Base-by-base conservation (phyloP, 2,888 invertebrate species). In the Latrodectus elegans region DNA sequence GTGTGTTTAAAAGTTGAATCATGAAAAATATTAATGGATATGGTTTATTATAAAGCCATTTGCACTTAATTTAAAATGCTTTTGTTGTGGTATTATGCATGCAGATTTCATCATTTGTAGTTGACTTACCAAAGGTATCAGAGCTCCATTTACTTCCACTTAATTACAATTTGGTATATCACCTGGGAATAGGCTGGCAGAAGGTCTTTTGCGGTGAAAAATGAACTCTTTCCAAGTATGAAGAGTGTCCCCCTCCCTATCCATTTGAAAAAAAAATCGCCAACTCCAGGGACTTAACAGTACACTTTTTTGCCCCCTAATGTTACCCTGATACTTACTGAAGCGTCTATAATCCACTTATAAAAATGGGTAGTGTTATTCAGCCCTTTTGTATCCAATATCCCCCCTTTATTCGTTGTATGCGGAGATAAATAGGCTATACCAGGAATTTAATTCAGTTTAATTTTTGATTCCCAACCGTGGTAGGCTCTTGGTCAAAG, bases 281-380 rank as follows among this genome's bases (percentile, higher is more conserved):
- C 38, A 51, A 65, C 74, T 38, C 74, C 68, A 67, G 53, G 22
- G 67, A 68, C 26, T 22, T 68, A 60, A n/a, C 60, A 68, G 68
- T 68, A 52, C 51, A 55, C 65, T 38, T 26, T 38, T 12, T 49
- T 51, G 15, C 49, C 22, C 72, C 80, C 51, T 38, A 52, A 22
- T 52, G 71, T 38, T 38, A 52, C 49, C 83, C 64, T 38, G 53
- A 71, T 60, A 71, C 76, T 71, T 53, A 72, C 49, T 84, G 84
- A 73, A 78, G 84, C 84, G 71, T 84, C 72, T 22, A 67, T 84
- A 84, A 84, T 84, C 84, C 84, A 78, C 84, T 84, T 84, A 84
- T 84, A 78, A 15, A 72, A 84, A 84, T 84, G 84, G 77, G 77
- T 72, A 78, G 84, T 84, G 84, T 84, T 84, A 78, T 84, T 84